These are phyloP conservation scores for Drosophila saltans DNA, from an alignment of 1,140 invertebrate species.

Conservation along the genomic window DNA sequence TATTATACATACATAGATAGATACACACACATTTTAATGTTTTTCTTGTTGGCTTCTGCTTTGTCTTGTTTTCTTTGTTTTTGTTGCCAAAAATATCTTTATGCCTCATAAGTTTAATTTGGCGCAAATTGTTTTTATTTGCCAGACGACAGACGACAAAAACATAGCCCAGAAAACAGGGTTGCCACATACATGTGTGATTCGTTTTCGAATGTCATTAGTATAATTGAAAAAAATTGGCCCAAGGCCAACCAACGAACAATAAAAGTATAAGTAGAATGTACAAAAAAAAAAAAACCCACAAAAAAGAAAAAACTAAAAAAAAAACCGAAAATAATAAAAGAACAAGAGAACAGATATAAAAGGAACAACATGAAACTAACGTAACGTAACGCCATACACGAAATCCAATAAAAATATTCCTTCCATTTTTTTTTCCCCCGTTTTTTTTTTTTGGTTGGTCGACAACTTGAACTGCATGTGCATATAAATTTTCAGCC, in stretches of 20 bases:
- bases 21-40: constrained; percentile 43
- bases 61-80: constrained; percentile 37
- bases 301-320: constrained; percentile 51
- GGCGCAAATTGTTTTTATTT: constrained; percentile 81
- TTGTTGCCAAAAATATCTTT: constrained; percentile 77
- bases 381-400: constrained; percentile 61
- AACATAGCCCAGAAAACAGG: constrained; percentile 45
- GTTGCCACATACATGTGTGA: constrained; percentile 71
- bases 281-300: constrained; percentile 27
- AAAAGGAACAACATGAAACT: constrained; percentile 52
- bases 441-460: constrained; percentile 34
- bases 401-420: constrained; percentile 76
- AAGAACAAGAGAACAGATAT: constrained; percentile 44
- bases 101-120: constrained; percentile 81
- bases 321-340: constrained; percentile 23
- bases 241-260: constrained; percentile 62
- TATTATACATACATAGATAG: constrained; percentile 24
- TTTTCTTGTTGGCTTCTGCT: constrained; percentile 67
- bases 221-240: constrained; percentile 81
- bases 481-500: constrained; percentile 66
- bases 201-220: constrained; percentile 79
- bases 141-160: constrained; percentile 62
- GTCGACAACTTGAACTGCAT: constrained; percentile 42
- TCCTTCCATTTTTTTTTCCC: neutral
- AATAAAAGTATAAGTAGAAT: constrained; percentile 35